Evolutionary conservation across 2,888 invertebrate genomes (phyloP).

Genomic region (Dolichomitus sp.): DNA sequence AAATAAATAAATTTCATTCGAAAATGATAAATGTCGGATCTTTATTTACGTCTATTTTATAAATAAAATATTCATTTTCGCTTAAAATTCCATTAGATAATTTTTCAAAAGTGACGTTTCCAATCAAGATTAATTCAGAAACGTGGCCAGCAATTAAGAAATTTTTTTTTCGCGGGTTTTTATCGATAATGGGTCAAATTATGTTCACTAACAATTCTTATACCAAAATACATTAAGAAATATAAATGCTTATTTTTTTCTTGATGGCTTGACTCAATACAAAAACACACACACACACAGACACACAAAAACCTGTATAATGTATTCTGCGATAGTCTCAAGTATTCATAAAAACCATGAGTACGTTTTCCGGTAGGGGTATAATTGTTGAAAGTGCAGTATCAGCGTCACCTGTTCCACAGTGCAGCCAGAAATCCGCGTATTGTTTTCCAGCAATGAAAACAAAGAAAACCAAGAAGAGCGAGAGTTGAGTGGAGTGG

Average conservation of each 20-base stretch:
- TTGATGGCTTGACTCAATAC: neutral
- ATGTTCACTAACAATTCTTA: neutral
- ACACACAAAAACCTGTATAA: neutral
- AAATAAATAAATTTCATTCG: too few species aligned
- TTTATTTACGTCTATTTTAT: too few species aligned
- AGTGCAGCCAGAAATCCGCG: conserved; percentile 9
- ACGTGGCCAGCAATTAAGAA: too few species aligned
- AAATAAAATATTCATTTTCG: too few species aligned
- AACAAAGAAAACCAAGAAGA: conserved; percentile 32
- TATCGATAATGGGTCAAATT: too few species aligned
- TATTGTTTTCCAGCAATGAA: conserved; percentile 17
- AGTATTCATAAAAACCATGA: neutral
- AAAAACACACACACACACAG: neutral
- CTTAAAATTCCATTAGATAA: too few species aligned
- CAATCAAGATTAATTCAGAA: too few species aligned
- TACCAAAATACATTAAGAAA: neutral
- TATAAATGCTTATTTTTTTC: neutral
- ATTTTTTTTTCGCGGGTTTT: too few species aligned
- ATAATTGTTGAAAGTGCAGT: neutral
- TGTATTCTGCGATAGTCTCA: neutral
- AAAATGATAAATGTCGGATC: too few species aligned
- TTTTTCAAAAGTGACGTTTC: too few species aligned
- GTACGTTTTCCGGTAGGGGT: neutral
- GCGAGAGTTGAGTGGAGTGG: neutral
- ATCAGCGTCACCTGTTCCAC: neutral